Evolutionary conservation across 30 jellyfish, hydroid and myxozoan genomes (phyloP), one percentile per base, ranked within the genome.

Genomic region (Chrysaora quinquecirrha): DNA sequence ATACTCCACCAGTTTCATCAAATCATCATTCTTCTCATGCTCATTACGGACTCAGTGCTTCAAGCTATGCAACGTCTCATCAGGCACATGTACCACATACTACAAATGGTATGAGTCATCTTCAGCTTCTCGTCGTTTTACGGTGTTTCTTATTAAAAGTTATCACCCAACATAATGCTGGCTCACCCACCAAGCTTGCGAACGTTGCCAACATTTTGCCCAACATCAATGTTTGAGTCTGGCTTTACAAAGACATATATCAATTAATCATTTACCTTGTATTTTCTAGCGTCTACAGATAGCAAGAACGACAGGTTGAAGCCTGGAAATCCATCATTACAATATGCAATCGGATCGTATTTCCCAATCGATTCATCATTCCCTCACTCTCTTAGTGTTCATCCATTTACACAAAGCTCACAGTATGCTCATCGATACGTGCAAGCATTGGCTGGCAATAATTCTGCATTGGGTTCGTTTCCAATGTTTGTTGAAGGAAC

Each of bases 401-500:
- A 80, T 70, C 30, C 72, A 19, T 58, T 80, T 58, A 47, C 83
- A 0, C 60, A 83, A 18, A 70, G 34, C 34, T 65, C 90, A 1
- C 90, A 71, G 18, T 80, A 52, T 52, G 27, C 46, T 66, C 83
- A 80, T 34, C 66, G 84, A 34, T 80, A 80, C 35, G 90, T 80
- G 10, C 86, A 83, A 16, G 60, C 93, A 2, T 77, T 80, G 12
- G 22, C 93, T n/a, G 93, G 93, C 47, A 35, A 65, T 27, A 68
- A 69, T 50, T 80, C 90, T 48, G 75, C 70, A 1, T 30, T 29
- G 23, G 81, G 83, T 6, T 48, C 90, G 0, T 89, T 80, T 24
- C 89, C 97, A 47, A 80, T 89, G 87, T 89, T 32, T 63, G 95
- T 86, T 16, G 92, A 74, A 61, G 90, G 90, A 9, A 24, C 84